These are phyloP conservation scores for Caenorhabditis doughertyi DNA, from an alignment of 2,888 invertebrate genomes.

Conservation along the genomic window DNA sequence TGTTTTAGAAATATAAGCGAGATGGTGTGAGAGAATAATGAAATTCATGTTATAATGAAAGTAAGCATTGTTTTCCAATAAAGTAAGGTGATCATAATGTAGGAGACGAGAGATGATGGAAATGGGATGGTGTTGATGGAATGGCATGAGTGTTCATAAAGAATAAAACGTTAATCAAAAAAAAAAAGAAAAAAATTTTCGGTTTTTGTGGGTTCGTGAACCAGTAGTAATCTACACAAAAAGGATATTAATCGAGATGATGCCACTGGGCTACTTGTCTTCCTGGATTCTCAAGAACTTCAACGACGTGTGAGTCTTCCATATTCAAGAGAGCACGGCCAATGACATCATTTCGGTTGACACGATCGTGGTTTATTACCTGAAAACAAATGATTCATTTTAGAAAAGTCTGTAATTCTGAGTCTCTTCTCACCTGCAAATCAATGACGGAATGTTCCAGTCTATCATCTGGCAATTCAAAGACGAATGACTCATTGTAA, in stretches of 20 bases:
- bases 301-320: slow-evolving; percentile 72
- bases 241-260: slow-evolving; percentile 86
- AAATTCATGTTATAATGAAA: neutral
- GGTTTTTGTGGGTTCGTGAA: slow-evolving; percentile 41
- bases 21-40: neutral
- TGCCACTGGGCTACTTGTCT: slow-evolving; percentile 99
- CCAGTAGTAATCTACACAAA: slow-evolving; percentile 50
- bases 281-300: slow-evolving; percentile 91
- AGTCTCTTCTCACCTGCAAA: slow-evolving; percentile 66
- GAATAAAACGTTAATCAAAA: neutral
- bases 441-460: slow-evolving; percentile 72
- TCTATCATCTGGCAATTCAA: slow-evolving; percentile 89
- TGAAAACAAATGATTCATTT: slow-evolving; percentile 19
- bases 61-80: neutral
- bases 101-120: neutral
- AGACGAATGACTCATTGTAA: slow-evolving; percentile 98
- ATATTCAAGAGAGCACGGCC: slow-evolving; percentile 73
- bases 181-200: neutral
- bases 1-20: neutral
- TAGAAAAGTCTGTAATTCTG: neutral
- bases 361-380: slow-evolving; percentile 73
- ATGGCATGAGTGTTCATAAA: neutral
- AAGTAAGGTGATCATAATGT: neutral
- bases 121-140: too few species aligned
- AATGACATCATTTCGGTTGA: slow-evolving; percentile 73